A percentile compares a stretch with the other conserved stretches of the same genome.
Conservation (phyloP, 2,113 vertebrate genomes). For the Seriola aureovittata region DNA sequence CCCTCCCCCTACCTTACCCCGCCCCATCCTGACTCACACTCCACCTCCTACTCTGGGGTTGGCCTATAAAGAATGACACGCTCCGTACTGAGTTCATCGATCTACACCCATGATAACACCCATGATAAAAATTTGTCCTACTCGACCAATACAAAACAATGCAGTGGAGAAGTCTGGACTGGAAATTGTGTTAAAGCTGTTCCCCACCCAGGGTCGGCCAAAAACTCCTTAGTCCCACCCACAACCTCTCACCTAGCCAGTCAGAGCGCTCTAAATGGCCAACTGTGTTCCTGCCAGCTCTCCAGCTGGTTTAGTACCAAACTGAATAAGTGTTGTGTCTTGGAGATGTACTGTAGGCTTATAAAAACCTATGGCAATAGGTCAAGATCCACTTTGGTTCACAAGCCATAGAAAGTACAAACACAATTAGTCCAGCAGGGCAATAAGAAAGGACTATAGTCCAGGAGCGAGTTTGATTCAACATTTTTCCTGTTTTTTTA, state of each 20-base stretch:
- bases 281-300: not conserved
- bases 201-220: not conserved
- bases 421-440: constrained; percentile 11
- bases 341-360: constrained; percentile 2
- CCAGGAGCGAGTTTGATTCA: constrained; percentile 10
- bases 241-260: constrained; percentile 9
- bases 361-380: constrained; percentile 20
- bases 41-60: constrained; percentile 74
- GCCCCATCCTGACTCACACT: constrained; percentile 71
- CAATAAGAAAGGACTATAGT: not conserved
- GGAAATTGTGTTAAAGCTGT: not conserved
- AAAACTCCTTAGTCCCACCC: not conserved
- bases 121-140: not conserved
- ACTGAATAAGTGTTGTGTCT: not conserved
- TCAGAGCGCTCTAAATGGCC: not conserved
- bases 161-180: not conserved
- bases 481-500: constrained; percentile 1
- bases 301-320: not conserved
- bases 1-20: constrained; percentile 73
- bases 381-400: constrained; percentile 9
- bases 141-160: not conserved
- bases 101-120: not conserved
- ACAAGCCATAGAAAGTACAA: constrained; percentile 10
- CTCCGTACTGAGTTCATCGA: not conserved
- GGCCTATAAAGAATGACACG: constrained; percentile 74